A percentile compares a stretch with the other conserved stretches of the same genome.
Evolutionary conservation across 2,888 invertebrate species (phyloP).

Genomic region (Spodoptera littoralis): DNA sequence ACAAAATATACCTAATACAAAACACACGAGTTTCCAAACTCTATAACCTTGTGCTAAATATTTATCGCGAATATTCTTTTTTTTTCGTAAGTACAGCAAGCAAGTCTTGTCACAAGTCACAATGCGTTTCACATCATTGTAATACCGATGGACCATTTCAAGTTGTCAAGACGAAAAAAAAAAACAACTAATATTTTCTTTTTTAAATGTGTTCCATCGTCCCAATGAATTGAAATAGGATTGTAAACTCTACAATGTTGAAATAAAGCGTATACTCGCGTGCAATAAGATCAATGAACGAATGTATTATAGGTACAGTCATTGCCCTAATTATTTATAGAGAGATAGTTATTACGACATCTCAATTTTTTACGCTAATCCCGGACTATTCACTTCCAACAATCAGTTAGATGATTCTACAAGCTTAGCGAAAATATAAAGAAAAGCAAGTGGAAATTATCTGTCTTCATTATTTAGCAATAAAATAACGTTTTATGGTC

Average conservation of each 20-base stretch:
- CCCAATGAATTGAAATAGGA: slow-evolving; percentile 14
- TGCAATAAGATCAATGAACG: slow-evolving; percentile 32
- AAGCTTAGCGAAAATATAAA: not conserved
- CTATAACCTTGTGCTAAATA: not conserved
- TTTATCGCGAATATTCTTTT: not conserved
- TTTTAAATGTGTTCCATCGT: slow-evolving; percentile 21
- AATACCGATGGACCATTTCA: slow-evolving; percentile 37
- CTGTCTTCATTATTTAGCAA: not conserved
- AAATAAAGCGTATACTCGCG: slow-evolving; percentile 28
- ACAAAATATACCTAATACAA: too few relatives aligned
- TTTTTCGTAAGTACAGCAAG: not conserved
- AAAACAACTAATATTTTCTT: slow-evolving; percentile 23
- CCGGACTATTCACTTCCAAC: slow-evolving; percentile 1
- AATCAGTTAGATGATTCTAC: slow-evolving; percentile 1
- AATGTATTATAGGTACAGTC: slow-evolving; percentile 41
- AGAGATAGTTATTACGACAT: slow-evolving; percentile 38
- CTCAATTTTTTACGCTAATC: slow-evolving; percentile 39
- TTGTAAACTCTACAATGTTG: slow-evolving; percentile 34
- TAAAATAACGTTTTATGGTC: not conserved
- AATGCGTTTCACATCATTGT: slow-evolving; percentile 30
- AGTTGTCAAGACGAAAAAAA: slow-evolving; percentile 29
- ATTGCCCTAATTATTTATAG: slow-evolving; percentile 55
- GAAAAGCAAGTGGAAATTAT: not conserved
- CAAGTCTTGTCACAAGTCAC: not conserved
- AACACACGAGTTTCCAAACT: too few relatives aligned